Percentiles rank a stretch among this genome's conserved stretches.
Conservation (phyloP, 2,888 invertebrate species). For the Mycalesis mineus region DNA sequence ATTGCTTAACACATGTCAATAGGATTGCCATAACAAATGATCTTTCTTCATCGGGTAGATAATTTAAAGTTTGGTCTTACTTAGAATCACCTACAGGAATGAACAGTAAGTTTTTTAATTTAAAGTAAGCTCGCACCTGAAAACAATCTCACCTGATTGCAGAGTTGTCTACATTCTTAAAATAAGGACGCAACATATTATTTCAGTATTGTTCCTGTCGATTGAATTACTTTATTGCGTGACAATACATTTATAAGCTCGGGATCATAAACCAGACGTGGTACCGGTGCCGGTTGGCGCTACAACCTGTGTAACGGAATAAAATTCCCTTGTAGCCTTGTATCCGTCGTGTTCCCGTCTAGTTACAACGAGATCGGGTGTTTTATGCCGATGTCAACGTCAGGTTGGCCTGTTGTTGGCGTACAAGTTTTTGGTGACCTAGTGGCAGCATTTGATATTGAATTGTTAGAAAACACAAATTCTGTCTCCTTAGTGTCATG, state of each 20-base stretch:
- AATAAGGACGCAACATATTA: constrained; percentile 8
- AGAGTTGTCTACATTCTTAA: not conserved
- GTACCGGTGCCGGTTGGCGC: constrained; percentile 28
- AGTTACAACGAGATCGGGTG: constrained; percentile 46
- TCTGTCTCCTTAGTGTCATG: too few species aligned
- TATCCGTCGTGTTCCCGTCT: constrained; percentile 59
- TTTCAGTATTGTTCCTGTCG: constrained; percentile 3
- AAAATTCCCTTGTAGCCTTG: constrained; percentile 54
- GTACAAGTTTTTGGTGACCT: constrained; percentile 15
- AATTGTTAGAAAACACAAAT: too few species aligned
- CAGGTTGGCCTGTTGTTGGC: constrained; percentile 32
- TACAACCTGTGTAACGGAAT: constrained; percentile 57
- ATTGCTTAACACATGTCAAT: too few species aligned
- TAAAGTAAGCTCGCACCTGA: too few species aligned
- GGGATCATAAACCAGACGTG: constrained; percentile 27
- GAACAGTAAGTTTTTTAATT: too few species aligned
- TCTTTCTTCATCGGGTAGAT: too few species aligned
- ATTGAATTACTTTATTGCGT: constrained; percentile 8
- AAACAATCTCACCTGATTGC: too few species aligned
- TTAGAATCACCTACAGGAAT: not conserved
- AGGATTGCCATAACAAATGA: too few species aligned
- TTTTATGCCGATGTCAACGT: constrained; percentile 54
- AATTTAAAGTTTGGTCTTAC: too few species aligned
- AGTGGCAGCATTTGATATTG: not conserved
- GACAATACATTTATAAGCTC: constrained; percentile 22